Evolutionary conservation across 2,888 invertebrate species (phyloP).

Genomic region (Drosophila helvetica): DNA sequence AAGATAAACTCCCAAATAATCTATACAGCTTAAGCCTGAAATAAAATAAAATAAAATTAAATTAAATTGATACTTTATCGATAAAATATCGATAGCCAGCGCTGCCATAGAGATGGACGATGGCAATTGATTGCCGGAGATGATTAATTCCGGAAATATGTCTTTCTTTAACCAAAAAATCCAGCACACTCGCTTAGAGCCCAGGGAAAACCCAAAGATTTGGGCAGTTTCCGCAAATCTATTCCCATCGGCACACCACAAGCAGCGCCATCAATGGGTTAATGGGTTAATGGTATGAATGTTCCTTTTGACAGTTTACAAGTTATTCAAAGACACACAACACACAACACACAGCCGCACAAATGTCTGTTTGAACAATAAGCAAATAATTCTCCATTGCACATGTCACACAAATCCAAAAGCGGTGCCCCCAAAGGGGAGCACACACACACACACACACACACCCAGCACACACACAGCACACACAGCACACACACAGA

Average conservation of each 20-base stretch:
- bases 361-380: slow-evolving; percentile 51
- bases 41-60: no score
- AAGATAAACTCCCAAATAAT: no score
- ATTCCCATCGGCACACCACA: background rate
- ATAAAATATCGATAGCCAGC: no score
- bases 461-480: background rate
- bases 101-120: no score
- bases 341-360: slow-evolving; percentile 10
- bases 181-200: no score
- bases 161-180: no score
- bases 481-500: background rate
- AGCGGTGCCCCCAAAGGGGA: slow-evolving; percentile 7
- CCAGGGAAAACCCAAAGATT: no score
- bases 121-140: no score
- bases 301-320: slow-evolving; percentile 45
- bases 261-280: background rate
- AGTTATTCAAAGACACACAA: slow-evolving; percentile 45
- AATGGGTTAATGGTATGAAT: slow-evolving; percentile 22
- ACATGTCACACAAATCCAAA: slow-evolving; percentile 68
- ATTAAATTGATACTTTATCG: no score
- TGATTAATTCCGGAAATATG: no score
- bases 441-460: background rate
- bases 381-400: slow-evolving; percentile 48
- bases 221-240: background rate
- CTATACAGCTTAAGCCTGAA: no score